Evolutionary conservation across 2,888 invertebrate species (phyloP), one percentile per base, ranked within the genome.

Genomic region (Drosophila emarginata): DNA sequence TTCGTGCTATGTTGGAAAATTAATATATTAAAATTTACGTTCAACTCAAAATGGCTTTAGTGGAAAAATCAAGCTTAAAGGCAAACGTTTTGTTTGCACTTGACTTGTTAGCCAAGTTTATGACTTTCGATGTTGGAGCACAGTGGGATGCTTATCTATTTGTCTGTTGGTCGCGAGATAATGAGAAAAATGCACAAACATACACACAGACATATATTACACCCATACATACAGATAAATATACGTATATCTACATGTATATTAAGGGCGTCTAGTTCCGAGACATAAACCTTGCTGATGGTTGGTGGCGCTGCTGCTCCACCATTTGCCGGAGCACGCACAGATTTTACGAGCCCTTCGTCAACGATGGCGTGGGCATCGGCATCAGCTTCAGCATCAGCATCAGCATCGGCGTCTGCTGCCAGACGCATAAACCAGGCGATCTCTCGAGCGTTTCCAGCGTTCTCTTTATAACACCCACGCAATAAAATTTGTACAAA

Each of bases 131-230:
- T 15, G 54, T 76, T 76, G 78, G 78, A 74, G 78, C 78, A 70
- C 78, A 68, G 59, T 66, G 78, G 74, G 78, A 12, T 74, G 78
- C 78, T 78, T 78, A 78, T 78, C 78, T 78, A 74, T 78, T 78
- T 75, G 78, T 67, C 67, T 78, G 78, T 67, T 37, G n/a, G 56
- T 64, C 66, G 66, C 51, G 59, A 82, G 82, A 80, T 82, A 83
- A 84, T 83, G 82, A 80, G 84, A 82, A 83, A 80, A 82, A 83
- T 81, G 78, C 83, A 77, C 68, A 71, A 74, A 11, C 18, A 21
- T 2, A 45, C 14, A n/a, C 14, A 39, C 32, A 32, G 1, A 32
- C 32, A 32, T 32, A 32, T 9, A 32, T 32, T 28, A 32, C 32
- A 32, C 2, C 11, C 9, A 9, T 32, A 32, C 9, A 7, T 32